phyloP scores from a whole-genome alignment of 2,113 vertebrate genomes.

The Seriola aureovittata region DNA sequence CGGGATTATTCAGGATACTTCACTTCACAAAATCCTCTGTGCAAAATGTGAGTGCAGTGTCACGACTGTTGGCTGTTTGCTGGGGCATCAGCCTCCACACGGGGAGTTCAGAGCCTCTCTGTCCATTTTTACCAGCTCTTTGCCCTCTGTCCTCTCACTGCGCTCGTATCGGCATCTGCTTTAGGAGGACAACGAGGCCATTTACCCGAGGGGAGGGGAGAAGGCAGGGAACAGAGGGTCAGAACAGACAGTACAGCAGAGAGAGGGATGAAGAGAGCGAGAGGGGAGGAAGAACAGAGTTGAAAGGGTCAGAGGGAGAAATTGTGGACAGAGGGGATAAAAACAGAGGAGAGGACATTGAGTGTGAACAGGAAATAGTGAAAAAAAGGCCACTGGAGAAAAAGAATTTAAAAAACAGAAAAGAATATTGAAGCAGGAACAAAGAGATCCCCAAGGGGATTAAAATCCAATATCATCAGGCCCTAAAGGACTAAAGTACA shows the following conservation, averaged over 20 bases:
- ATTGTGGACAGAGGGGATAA: conserved; percentile 36
- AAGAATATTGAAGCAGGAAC: conserved; percentile 57
- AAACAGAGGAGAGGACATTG: conserved; percentile 30
- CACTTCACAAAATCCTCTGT: conserved; percentile 31
- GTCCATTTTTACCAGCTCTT: conserved; percentile 33
- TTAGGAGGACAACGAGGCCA: conserved; percentile 43
- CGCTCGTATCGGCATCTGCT: conserved; percentile 54
- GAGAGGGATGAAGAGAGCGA: conserved; percentile 1
- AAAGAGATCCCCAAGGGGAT: conserved; percentile 36
- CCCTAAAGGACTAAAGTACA: conserved; percentile 29
- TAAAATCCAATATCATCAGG: conserved; percentile 55
- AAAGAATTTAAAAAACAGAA: conserved; percentile 30
- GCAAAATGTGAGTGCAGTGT: conserved; percentile 44
- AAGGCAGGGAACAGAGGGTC: conserved; percentile 33
- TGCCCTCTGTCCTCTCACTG: conserved; percentile 20
- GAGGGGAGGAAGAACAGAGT: not conserved
- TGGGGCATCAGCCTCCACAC: conserved; percentile 20
- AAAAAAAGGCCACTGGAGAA: conserved; percentile 14
- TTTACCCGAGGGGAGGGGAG: conserved; percentile 45
- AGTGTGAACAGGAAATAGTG: conserved; percentile 38
- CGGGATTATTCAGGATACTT: conserved; percentile 37
- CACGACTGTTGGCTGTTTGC: conserved; percentile 9
- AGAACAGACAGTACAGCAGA: conserved; percentile 25
- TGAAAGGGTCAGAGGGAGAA: conserved; percentile 43
- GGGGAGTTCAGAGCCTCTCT: conserved; percentile 35